Evolutionary conservation across 2,113 vertebrate species (phyloP), one percentile per base, ranked within the genome.

Genomic region (Austrofundulus limnaeus): DNA sequence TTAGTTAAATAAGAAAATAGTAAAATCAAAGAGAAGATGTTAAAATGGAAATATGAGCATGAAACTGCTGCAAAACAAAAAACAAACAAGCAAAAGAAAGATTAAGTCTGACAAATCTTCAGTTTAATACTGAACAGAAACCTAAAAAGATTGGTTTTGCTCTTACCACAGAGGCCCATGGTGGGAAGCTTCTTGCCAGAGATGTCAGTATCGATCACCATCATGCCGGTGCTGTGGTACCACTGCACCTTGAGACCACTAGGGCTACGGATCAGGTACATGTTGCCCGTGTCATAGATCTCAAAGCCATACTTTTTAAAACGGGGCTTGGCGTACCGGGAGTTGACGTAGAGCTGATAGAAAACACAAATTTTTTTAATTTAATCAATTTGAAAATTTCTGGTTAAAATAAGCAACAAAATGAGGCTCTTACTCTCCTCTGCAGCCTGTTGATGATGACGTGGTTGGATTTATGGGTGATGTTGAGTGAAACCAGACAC

Each of bases 201-300:
- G 66, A 75, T 90, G 54, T 93, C 95, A 8, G 86, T 88, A 66
- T 97, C 95, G 56, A 98, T 88, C 78, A 98, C 92, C 95, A 99
- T 94, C 90, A 98, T 89, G 3, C 96, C 95, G 0, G 95, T 97
- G 84, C 85, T 93, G 87, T 98, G 97, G 72, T 96, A 96, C 97
- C 97, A 98, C 81, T 98, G 95, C 75, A 98, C 93, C 85, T 89
- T 95, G 41, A 94, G 80, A 48, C 93, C 93, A 24, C 94, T 87
- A 0, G 97, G 96, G 0, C 94, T 98, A 60, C 87, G 91, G 86
- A 98, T 88, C 8, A 93, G 54, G 47, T 98, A 98, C 94, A 97
- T 98, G 89, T 95, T 95, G 41, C 96, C 96, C 0, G 95, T 96
- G 87, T 99, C 97, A 72, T 96, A 91, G 21, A 99, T 85, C 87